Evolutionary conservation across 1,140 invertebrate species (phyloP), one percentile per base, ranked within the genome.

Genomic region (Ptiloglossa arizonensis): DNA sequence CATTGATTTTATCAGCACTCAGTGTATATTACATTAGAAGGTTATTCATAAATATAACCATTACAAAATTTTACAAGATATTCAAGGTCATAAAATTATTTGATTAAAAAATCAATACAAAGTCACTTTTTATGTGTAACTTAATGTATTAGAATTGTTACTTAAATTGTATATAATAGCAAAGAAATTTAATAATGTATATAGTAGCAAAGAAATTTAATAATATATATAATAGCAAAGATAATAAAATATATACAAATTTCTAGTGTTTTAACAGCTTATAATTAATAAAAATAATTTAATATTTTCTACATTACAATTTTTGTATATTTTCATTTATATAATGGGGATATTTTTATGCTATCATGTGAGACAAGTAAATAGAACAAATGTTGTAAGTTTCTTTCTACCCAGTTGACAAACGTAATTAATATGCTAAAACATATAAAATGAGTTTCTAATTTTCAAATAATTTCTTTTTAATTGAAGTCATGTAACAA

Each of bases 401-500:
- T 11, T 2, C 13, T 0, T 6, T n/a, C 11, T 8, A n/a, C 3
- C 2, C 11, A 15, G n/a, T 41, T 24, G 13, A 41, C 8, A 41
- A 41, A n/a, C 44, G 5, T 57, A 2, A 13, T 9, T 54, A 15
- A 52, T 24, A 46, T 17, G 17, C 17, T 52, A 2, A 1, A 15
- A 3, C 15, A 56, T 0, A 13, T 15, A 17, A 32, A n/a, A 24
- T 13, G 17, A 52, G 29, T n/a, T 15, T 1, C 0, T 17, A 17
- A 15, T 5, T 19, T 11, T 38, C 17, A 22, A 9, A 57, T 48
- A 35, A 46, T 22, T 29, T 15, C 44, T 11, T 13, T 27, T 59
- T 48, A 35, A 29, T 75, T 6, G 5, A 15, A 59, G 35, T 38
- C 41, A 35, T 32, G 57, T 52, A 66, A 76, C 6, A 35, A 38